Evolutionary conservation across 2,888 invertebrate species (phyloP).

Genomic region (Atethmia centrago): DNA sequence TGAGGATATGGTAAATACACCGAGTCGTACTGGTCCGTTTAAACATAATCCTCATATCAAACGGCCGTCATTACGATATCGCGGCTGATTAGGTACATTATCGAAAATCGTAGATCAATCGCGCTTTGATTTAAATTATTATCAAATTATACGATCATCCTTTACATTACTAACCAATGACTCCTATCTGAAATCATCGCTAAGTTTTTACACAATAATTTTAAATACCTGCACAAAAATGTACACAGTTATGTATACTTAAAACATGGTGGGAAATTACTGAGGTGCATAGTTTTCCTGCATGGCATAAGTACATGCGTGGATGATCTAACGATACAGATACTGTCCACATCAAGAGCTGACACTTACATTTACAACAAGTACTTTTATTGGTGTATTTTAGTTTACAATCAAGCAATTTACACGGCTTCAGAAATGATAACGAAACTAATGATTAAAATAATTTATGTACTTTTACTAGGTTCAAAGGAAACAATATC

Average conservation of each 20-base stretch:
- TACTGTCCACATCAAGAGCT: constrained; percentile 31
- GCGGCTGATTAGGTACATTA: constrained; percentile 71
- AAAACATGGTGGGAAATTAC: constrained; percentile 6
- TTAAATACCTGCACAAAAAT: constrained; percentile 5
- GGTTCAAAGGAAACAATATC: constrained; percentile 58
- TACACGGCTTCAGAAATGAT: constrained; percentile 34
- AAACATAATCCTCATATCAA: constrained; percentile 72
- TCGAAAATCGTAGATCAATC: constrained; percentile 71
- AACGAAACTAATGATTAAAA: constrained; percentile 48
- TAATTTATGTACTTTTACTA: constrained; percentile 43
- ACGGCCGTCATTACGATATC: constrained; percentile 71
- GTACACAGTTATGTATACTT: not conserved
- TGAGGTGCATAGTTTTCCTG: constrained; percentile 7
- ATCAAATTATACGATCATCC: constrained; percentile 55
- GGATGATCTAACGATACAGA: constrained; percentile 37
- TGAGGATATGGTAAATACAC: constrained; percentile 65
- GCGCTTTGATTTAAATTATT: constrained; percentile 72
- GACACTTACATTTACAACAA: constrained; percentile 39
- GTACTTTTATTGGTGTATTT: constrained; percentile 20
- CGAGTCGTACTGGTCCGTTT: constrained; percentile 47
- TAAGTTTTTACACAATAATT: constrained; percentile 24
- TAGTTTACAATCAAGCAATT: constrained; percentile 30
- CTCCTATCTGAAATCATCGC: constrained; percentile 23
- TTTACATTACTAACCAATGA: constrained; percentile 58
- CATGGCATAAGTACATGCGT: not conserved